Percentiles rank a stretch among this genome's conserved stretches.
These are phyloP conservation scores for Palythoa grandis DNA, from an alignment of 92 coral and sea anemone species.

Conservation along the genomic window DNA sequence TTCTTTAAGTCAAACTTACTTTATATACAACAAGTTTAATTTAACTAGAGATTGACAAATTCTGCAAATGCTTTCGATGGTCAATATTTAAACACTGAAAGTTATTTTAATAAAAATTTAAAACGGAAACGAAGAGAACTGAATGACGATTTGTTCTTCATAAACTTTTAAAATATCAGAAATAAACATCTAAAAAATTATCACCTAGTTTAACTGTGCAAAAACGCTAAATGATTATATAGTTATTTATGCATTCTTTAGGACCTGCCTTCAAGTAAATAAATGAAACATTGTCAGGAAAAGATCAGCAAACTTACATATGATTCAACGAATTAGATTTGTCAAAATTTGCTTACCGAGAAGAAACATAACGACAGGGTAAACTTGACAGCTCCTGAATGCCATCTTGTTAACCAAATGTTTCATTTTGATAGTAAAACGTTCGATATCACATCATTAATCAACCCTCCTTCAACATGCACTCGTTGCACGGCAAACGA, in stretches of 20 bases:
- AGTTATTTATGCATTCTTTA: not conserved
- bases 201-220: not conserved
- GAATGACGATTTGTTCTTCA: not conserved
- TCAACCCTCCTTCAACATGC: not conserved
- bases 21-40: not conserved
- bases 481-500: not conserved
- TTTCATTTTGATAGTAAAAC: not conserved
- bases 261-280: not conserved
- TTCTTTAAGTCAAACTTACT: not conserved
- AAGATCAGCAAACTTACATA: not conserved
- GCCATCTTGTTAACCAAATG: not conserved
- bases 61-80: not conserved
- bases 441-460: not conserved
- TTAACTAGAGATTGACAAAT: not conserved
- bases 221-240: not conserved
- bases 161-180: not conserved
- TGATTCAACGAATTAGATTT: not conserved
- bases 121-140: slow-evolving; percentile 2
- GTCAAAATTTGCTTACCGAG: not conserved
- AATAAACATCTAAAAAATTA: not conserved
- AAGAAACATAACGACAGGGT: not conserved
- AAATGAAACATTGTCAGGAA: not conserved
- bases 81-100: not conserved
- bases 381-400: not conserved
- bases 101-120: not conserved